Evolutionary conservation across 1,140 invertebrate species (phyloP), one percentile per base, ranked within the genome.

Genomic region (Chrysomallon squamiferum): DNA sequence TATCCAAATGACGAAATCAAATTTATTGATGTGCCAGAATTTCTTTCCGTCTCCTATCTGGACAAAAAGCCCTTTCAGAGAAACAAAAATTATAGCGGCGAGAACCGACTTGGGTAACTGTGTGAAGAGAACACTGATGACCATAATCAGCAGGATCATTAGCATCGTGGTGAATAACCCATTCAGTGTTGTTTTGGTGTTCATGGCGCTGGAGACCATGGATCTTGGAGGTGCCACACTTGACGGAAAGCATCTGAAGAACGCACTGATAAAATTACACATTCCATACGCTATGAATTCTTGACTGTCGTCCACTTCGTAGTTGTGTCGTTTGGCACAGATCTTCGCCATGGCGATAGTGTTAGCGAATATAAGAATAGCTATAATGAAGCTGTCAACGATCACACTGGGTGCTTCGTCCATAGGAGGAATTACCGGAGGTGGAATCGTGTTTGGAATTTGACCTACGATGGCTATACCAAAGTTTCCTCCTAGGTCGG

Each of bases 171-270:
- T 82, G 32, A 89, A 73, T 30, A 88, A 35, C 1, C 78, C 78
- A 49, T 63, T 65, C n/a, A 82, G 25, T 2, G 75, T 79, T 41
- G 80, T 75, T 52, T 75, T 79, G 9, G 75, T 73, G 59, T 78
- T 77, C 77, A 79, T 82, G 29, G 62, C 63, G 29, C 72, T 75
- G 27, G 75, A 74, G 18, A 82, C 73, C 80, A 95, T 95, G 35
- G 93, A 95, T 69, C 92, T 85, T 1, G 92, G 91, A 77, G 93
- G 93, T 18, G 92, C 92, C 32, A 92, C 95, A 6, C 94, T 96
- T 5, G 84, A 86, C n/a, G 88, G 87, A 70, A 88, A 89, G 54
- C 88, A 87, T 18, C 81, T 76, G 58, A 89, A 84, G 73, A 88
- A 87, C 5, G 87, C 86, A 29, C 83, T 79, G 32, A 86, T 68